Evolutionary conservation across 2,113 vertebrate genomes (phyloP).

Genomic region (Pantherophis guttatus): DNA sequence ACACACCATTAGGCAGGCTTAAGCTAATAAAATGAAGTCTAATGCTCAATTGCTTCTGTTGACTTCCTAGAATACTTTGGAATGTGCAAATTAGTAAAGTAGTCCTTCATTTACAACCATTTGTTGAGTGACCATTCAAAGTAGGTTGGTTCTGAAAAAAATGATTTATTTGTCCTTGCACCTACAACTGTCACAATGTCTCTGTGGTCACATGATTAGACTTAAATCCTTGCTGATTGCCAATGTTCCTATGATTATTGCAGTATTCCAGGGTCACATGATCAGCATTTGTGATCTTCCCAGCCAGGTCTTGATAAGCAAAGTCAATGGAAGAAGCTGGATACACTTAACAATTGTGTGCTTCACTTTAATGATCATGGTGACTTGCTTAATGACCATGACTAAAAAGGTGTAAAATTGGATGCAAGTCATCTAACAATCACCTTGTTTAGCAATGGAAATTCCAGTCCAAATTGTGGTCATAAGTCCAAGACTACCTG

Average conservation of each 20-base stretch:
- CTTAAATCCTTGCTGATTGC: neutral
- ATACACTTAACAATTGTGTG: neutral
- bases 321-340: neutral
- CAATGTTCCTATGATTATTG: neutral
- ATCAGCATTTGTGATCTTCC: neutral
- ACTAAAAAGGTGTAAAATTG: neutral
- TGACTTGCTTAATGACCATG: neutral
- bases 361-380: neutral
- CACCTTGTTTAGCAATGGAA: neutral
- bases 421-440: neutral
- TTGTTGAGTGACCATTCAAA: neutral
- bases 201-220: neutral
- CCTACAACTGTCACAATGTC: neutral
- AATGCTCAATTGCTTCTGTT: neutral
- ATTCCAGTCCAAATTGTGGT: neutral
- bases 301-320: neutral
- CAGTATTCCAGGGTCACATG: neutral
- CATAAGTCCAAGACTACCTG: neutral
- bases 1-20: neutral
- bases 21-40: neutral
- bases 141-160: neutral
- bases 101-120: neutral
- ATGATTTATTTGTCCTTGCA: neutral
- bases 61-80: neutral
- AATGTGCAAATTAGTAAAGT: neutral